Conservation (phyloP, 2,113 vertebrate genomes). For the Motacilla tschutschensis region DNA sequence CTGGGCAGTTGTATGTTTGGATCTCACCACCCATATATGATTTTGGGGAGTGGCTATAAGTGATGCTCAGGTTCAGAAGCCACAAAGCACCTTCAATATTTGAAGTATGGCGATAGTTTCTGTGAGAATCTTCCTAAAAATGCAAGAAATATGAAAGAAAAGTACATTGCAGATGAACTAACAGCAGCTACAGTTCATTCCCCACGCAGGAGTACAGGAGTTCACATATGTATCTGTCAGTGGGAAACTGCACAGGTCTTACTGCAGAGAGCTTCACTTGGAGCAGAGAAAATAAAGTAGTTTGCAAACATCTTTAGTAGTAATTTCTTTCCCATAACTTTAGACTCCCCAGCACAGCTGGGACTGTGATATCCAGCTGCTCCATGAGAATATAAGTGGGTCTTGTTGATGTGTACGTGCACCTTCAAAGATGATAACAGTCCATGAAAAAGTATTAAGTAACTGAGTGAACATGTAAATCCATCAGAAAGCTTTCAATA, state of each 20-base stretch:
- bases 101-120: background rate
- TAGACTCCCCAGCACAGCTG: background rate
- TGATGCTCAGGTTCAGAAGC: background rate
- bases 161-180: background rate
- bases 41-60: background rate
- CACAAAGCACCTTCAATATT: background rate
- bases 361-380: background rate
- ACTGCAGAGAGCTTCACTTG: background rate
- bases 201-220: background rate
- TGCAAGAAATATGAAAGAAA: background rate
- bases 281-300: background rate
- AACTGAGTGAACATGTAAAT: background rate
- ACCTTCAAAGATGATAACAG: background rate
- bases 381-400: background rate
- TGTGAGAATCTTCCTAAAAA: background rate
- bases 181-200: background rate
- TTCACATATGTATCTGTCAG: background rate
- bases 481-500: background rate
- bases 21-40: background rate
- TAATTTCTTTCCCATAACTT: background rate
- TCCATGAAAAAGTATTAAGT: background rate
- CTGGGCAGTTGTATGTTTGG: background rate
- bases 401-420: background rate
- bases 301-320: background rate
- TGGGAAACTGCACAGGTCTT: background rate